Base-by-base conservation (phyloP, 2,797 vertebrate genomes). In the Hirundo rustica region DNA sequence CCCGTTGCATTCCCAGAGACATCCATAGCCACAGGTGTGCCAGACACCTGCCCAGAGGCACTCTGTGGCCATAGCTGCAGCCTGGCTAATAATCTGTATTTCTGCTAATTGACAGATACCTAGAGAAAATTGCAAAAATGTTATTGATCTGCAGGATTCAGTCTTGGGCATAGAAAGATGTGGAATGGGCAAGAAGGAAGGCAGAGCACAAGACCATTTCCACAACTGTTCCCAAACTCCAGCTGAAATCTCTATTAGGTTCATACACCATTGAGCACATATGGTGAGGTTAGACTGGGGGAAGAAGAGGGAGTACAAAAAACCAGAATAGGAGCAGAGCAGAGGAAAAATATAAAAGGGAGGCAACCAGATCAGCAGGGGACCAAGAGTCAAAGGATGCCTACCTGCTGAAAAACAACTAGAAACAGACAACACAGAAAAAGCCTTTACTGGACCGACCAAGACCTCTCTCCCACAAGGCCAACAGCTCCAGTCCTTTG, bases 41-140 rank as follows among this genome's bases (percentile, higher is more conserved):
- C 1, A 0, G 17, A 22, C 5, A 40, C 19, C 15, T 71, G 34
- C 26, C n/a, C 2, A 2, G 13, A 62, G 25, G 50, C 9, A 27
- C 26, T 50, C 34, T n/a, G 5, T 13, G 36, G 29, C 25, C 16
- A 2, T 8, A 70, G 45, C 17, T 21, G 21, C 64, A 55, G 27
- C 8, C 25, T 81, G 17, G 32, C 13, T 79, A 55, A 76, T 70
- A 45, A 47, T 34, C 16, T 55, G 4, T 15, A 9, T 70, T 88
- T 85, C 40, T 8, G 4, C 25, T 78, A 16, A 54, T 75, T 57
- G 47, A 44, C 0, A 6, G 61, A 27, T 36, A 51, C 17, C 14
- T n/a, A 48, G 34, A 26, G 22, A 86, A 65, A 83, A 36, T 9
- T 54, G 19, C 17, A 62, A 42, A 57, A 78, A 10, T 64, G 34